Percentiles rank a stretch among this genome's conserved stretches.
Conservation (phyloP, 2,113 vertebrate species). For the Columbina picui region DNA sequence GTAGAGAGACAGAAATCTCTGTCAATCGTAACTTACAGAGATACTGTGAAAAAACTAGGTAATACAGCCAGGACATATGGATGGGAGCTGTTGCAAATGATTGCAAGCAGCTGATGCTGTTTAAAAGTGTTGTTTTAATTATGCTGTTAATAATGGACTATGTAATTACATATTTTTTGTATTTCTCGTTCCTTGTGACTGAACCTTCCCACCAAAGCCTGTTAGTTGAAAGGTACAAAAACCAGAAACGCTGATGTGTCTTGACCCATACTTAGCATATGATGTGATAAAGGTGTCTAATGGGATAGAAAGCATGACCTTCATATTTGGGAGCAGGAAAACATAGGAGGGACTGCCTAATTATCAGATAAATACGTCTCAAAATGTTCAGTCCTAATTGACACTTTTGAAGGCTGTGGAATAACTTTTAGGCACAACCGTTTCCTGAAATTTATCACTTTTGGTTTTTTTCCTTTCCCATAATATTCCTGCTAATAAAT, state of each 20-base stretch:
- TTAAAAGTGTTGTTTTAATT: background rate
- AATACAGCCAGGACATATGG: background rate
- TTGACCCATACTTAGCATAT: background rate
- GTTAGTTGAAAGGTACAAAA: background rate
- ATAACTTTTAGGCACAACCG: background rate
- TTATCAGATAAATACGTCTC: background rate
- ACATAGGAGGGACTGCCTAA: background rate
- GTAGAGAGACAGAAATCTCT: background rate
- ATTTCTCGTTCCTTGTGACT: background rate
- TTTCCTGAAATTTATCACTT: background rate
- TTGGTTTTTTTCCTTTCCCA: background rate
- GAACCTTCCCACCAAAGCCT: background rate
- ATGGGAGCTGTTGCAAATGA: background rate
- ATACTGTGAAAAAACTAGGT: background rate
- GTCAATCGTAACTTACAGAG: rapidly evolving
- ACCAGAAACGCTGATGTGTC: background rate
- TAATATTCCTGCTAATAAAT: background rate
- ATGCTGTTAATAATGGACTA: background rate
- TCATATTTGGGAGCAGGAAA: background rate
- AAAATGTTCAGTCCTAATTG: background rate
- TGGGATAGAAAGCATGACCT: background rate
- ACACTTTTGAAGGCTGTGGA: background rate
- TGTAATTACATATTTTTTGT: background rate
- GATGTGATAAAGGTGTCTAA: background rate
- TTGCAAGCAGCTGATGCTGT: rapidly evolving